Percentiles rank a stretch among this genome's conserved stretches.
Conservation (phyloP, 2,888 invertebrate genomes). For the Carpatolechia fugitivella region DNA sequence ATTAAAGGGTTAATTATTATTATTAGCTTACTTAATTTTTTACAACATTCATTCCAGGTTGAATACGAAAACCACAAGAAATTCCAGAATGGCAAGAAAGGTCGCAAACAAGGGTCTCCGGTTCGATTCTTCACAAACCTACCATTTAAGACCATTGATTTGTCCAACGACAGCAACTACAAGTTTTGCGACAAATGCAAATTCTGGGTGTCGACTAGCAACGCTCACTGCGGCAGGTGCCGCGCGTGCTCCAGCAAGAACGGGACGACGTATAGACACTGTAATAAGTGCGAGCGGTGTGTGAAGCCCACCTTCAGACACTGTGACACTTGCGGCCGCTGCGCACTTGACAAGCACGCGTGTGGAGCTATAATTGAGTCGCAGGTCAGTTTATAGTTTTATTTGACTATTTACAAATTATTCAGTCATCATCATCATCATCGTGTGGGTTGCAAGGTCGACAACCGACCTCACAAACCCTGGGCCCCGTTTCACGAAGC, state of each 20-base stretch:
- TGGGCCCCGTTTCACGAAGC: too few relatives aligned
- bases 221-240: conserved; percentile 66
- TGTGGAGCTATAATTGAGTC: conserved; percentile 59
- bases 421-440: neutral
- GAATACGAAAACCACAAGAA: conserved; percentile 89
- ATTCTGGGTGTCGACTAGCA: conserved; percentile 78
- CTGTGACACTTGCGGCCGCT: conserved; percentile 85
- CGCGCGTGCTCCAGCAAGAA: conserved; percentile 71
- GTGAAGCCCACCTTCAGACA: conserved; percentile 93
- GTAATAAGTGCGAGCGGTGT: conserved; percentile 86
- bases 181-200: conserved; percentile 86
- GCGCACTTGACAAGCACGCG: conserved; percentile 67
- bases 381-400: conserved; percentile 55
- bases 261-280: conserved; percentile 87
- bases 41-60: conserved; percentile 80
- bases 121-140: conserved; percentile 94
- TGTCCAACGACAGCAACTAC: conserved; percentile 82
- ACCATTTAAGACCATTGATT: conserved; percentile 67
- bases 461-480: too few relatives aligned
- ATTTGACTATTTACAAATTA: too few relatives aligned
- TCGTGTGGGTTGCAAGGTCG: too few relatives aligned
- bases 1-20: too few relatives aligned
- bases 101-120: conserved; percentile 88
- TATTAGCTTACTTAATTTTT: too few relatives aligned
- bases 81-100: conserved; percentile 82